A percentile compares a stretch with the other conserved stretches of the same genome.
Conservation (phyloP, 35 echinoderm and acorn worm species). For the Eucidaris tribuloides region DNA sequence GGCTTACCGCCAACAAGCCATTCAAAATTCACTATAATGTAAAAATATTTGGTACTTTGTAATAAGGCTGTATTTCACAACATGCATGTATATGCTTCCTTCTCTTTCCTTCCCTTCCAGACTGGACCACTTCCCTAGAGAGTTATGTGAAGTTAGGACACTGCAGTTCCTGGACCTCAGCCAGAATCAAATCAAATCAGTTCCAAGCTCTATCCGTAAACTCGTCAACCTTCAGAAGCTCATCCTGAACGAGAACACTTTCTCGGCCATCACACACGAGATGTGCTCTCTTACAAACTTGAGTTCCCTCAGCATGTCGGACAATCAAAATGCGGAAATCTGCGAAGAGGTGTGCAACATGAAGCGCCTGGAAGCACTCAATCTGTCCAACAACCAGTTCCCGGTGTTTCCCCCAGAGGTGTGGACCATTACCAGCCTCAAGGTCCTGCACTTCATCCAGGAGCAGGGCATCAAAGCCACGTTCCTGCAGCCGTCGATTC, state of each 20-base stretch:
- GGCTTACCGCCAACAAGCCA: too few species aligned
- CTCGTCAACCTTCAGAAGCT: slow-evolving; percentile 51
- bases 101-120: background rate
- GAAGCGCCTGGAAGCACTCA: slow-evolving; percentile 49
- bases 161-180: slow-evolving; percentile 67
- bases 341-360: slow-evolving; percentile 59
- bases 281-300: slow-evolving; percentile 47
- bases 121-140: slow-evolving; percentile 58
- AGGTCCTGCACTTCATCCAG: slow-evolving; percentile 54
- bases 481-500: slow-evolving; percentile 48
- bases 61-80: too few species aligned
- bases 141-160: slow-evolving; percentile 50
- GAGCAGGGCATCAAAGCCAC: slow-evolving; percentile 40
- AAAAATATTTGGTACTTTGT: too few species aligned
- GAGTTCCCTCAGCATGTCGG: slow-evolving; percentile 40
- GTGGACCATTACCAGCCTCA: slow-evolving; percentile 54
- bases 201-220: slow-evolving; percentile 54
- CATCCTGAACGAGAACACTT: slow-evolving; percentile 53
- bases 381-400: slow-evolving; percentile 81
- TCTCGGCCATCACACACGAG: slow-evolving; percentile 58
- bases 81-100: background rate
- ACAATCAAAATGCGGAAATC: slow-evolving; percentile 56
- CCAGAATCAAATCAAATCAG: slow-evolving; percentile 35
- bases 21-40: too few species aligned
- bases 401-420: slow-evolving; percentile 57